phyloP scores from a whole-genome alignment of 2,113 vertebrate genomes.

The Archilochus colubris region DNA sequence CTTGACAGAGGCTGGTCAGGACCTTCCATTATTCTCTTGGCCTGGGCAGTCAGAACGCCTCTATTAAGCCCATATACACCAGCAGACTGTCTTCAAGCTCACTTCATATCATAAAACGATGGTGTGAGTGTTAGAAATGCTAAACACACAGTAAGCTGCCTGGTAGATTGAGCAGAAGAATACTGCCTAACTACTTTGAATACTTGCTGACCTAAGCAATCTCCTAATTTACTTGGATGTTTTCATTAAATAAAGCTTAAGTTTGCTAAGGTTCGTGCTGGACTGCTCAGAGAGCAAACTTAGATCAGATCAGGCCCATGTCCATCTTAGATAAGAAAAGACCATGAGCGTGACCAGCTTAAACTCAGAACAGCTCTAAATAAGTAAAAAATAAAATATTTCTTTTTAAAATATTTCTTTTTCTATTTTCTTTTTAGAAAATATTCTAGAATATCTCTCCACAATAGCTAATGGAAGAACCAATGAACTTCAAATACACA shows the following conservation, averaged over 20 bases:
- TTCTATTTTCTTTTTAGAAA: too few relatives aligned
- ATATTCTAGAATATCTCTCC: neutral
- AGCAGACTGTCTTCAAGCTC: neutral
- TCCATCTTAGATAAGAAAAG: neutral
- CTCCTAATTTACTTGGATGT: neutral
- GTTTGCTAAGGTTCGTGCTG: neutral
- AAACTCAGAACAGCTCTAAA: neutral
- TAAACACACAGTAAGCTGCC: neutral
- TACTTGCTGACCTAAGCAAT: neutral
- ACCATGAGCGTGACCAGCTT: neutral
- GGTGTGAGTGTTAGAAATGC: neutral
- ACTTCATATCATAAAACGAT: neutral
- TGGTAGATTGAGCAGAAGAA: neutral
- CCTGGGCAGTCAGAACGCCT: neutral
- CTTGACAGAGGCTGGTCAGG: neutral
- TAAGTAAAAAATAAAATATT: neutral
- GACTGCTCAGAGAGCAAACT: neutral
- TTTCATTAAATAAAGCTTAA: neutral
- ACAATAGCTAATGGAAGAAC: neutral
- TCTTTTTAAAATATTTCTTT: too few relatives aligned
- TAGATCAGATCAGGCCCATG: neutral
- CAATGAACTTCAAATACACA: neutral
- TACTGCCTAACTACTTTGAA: neutral
- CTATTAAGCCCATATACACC: fast-evolving
- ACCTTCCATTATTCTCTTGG: neutral